A percentile compares a stretch with the other conserved stretches of the same genome.
Conservation (phyloP, 1,140 invertebrate species). For the Meteorus sp. region DNA sequence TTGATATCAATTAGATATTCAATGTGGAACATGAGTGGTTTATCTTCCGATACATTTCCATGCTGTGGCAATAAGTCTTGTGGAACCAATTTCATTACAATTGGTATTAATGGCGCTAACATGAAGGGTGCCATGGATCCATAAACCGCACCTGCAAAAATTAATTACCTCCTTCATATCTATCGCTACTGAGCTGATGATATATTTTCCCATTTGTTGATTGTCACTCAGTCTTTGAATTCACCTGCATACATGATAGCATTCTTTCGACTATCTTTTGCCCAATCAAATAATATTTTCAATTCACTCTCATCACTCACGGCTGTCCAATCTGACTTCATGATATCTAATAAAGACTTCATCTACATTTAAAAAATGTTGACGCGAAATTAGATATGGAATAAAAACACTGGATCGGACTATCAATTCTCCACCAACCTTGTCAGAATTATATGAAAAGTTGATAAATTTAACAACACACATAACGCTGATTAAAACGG, state of each 20-base stretch:
- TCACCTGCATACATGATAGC: conserved; percentile 33
- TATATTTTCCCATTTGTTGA: no score
- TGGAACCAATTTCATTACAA: conserved; percentile 20
- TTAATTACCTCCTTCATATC: background rate
- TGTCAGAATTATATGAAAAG: conserved; percentile 30
- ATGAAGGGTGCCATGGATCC: conserved; percentile 38
- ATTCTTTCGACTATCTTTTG: conserved; percentile 29
- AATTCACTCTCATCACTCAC: conserved; percentile 23
- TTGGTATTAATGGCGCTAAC: conserved; percentile 30
- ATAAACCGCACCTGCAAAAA: conserved; percentile 31
- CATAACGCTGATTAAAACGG: conserved; percentile 34
- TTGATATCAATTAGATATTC: conserved; percentile 36
- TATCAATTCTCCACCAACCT: conserved; percentile 29
- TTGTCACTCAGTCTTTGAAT: no score
- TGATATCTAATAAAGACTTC: conserved; percentile 25
- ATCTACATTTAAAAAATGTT: conserved; percentile 29
- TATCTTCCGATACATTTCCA: conserved; percentile 19
- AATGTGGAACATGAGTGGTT: conserved; percentile 33
- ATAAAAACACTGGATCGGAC: background rate
- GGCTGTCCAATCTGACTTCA: conserved; percentile 34
- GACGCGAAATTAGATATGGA: background rate
- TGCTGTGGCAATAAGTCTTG: conserved; percentile 2
- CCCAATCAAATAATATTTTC: conserved; percentile 29
- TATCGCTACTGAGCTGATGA: background rate
- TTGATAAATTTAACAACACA: conserved; percentile 35